Percentiles rank a stretch among this genome's conserved stretches.
Evolutionary conservation across 2,888 invertebrate genomes (phyloP).

Genomic region (Caenorhabditis sulstoni): DNA sequence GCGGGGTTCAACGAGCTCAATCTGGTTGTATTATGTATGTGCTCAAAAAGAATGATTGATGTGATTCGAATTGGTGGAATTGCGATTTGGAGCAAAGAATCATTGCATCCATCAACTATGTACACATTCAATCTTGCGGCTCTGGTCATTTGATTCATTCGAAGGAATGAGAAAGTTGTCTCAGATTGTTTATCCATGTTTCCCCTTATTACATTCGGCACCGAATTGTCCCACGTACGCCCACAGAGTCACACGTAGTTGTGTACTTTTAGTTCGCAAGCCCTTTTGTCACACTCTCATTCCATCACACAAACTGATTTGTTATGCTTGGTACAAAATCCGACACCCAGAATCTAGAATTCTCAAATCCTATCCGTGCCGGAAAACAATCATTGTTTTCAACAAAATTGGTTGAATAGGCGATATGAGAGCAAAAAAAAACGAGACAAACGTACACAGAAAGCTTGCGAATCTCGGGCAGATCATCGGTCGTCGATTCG

Average conservation of each 20-base stretch:
- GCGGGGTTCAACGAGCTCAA: conserved; percentile 9
- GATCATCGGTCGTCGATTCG: conserved; percentile 24
- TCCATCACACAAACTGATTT: conserved; percentile 2
- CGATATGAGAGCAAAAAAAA: background rate
- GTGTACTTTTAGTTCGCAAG: background rate
- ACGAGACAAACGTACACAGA: conserved; percentile 49
- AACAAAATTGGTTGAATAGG: background rate
- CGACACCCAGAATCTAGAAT: background rate
- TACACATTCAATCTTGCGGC: background rate
- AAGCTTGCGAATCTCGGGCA: conserved; percentile 37
- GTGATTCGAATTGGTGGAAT: background rate
- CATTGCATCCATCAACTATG: background rate
- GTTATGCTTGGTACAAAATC: background rate
- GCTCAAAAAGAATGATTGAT: conserved; percentile 14
- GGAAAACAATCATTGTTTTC: background rate
- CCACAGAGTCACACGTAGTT: background rate
- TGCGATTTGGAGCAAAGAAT: no score
- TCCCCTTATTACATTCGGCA: no score
- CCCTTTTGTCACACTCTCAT: background rate
- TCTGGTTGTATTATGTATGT: background rate
- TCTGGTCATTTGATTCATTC: conserved; percentile 11
- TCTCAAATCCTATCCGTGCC: no score
- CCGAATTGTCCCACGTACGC: conserved; percentile 9
- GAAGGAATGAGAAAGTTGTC: background rate
- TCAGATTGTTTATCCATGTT: no score